Evolutionary conservation across 2,113 vertebrate species (phyloP), one percentile per base, ranked within the genome.

Genomic region (Sinocyclocheilus grahami): DNA sequence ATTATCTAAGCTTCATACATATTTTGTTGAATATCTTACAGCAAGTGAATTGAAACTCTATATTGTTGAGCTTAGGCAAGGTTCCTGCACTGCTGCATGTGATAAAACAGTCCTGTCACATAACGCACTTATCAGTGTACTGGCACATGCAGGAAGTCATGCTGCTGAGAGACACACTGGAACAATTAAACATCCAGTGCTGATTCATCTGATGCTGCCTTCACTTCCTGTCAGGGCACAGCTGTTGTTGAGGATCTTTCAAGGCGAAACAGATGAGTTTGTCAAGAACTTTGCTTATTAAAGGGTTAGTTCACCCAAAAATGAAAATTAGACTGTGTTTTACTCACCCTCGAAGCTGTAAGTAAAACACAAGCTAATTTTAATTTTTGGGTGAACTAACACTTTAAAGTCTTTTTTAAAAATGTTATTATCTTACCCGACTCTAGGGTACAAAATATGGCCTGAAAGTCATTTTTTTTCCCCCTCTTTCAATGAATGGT

Each of bases 61-160:
- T 22, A 14, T 22, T 1, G 37, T 74, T 42, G 37, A 60, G 83
- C 63, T 30, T 60, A 60, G 27, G 16, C 8, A 22, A 39, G 33
- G 33, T 71, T 16, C 18, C 30, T 79, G 78, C 12, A 3, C 51
- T 48, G 51, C 42, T n/a, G 55, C 22, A 1, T 16, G 53, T 48
- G 58, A 82, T 63, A 81, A 63, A 22, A 74, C 30, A 1, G n/a
- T 46, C 30, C 5, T 80, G 85, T 81, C 78, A 75, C 53, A 48
- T 27, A 20, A 20, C 9, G 0, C 16, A 4, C 27, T 87, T 80
- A 83, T 89, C 84, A 79, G 72, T 22, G n/a, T 16, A 9, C 48
- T 69, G 51, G 51, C 79, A 58, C 80, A 80, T 53, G 33, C 58
- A 84, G 81, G 84, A 88, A 80, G 55, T 86, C 24, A 27, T 53